Evolutionary conservation across 2,888 invertebrate genomes (phyloP).

Genomic region (Marasmarcha lunaedactyla): DNA sequence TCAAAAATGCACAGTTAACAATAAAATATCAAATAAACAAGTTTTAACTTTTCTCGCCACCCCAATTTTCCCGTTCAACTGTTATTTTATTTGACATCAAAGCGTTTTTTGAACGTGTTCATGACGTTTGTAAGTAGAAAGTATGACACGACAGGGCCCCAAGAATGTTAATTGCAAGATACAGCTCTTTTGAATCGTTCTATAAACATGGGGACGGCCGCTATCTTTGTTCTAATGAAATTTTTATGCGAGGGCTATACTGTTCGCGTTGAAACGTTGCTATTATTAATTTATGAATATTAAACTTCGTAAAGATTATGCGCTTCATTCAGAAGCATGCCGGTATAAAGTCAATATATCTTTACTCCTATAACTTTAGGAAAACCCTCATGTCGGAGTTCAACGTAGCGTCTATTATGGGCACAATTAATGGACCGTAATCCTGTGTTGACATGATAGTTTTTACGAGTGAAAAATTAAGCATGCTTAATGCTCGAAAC

Average conservation of each 20-base stretch:
- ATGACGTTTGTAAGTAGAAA: constrained; percentile 25
- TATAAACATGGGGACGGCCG: constrained; percentile 39
- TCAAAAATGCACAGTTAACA: too few species aligned
- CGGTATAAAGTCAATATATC: too few species aligned
- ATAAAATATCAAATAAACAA: too few species aligned
- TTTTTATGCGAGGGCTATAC: constrained; percentile 12
- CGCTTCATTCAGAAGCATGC: neutral
- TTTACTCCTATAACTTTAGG: too few species aligned
- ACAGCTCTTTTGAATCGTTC: constrained; percentile 37
- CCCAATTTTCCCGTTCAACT: too few species aligned
- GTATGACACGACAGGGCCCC: constrained; percentile 27
- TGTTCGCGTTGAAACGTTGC: neutral
- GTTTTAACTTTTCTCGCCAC: too few species aligned
- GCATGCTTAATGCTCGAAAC: too few species aligned
- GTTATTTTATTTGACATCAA: constrained; percentile 24
- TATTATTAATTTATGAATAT: constrained; percentile 5
- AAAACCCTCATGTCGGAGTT: too few species aligned
- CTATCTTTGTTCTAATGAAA: constrained; percentile 33
- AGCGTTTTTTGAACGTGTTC: constrained; percentile 32
- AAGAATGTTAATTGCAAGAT: constrained; percentile 40
- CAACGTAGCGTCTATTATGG: too few species aligned
- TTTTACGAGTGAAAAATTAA: too few species aligned
- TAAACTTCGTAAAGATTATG: neutral
- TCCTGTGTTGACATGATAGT: too few species aligned
- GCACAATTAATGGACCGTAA: too few species aligned